Evolutionary conservation across 2,797 vertebrate species (phyloP), one percentile per base, ranked within the genome.

Genomic region (Macroramphosus scolopax): DNA sequence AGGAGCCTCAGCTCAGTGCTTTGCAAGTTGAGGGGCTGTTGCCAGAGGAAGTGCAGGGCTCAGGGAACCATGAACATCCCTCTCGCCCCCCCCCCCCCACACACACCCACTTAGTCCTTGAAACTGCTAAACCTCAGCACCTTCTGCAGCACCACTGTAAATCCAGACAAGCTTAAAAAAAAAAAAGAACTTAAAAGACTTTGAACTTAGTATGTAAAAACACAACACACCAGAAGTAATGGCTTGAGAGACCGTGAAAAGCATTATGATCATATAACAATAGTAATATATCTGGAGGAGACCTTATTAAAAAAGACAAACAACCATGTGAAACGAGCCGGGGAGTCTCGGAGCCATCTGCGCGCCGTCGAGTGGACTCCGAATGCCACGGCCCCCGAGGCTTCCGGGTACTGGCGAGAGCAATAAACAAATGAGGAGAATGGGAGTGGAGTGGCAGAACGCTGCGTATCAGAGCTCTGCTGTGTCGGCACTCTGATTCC

Each of bases 401-500:
- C 74, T 59, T 70, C 68, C 33, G 71, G 63, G 80, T 3, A 79
- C 62, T 51, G 59, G 53, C 48, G 72, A 78, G 68, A 66, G 80
- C 71, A 80, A 81, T 74, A 86, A 86, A 87, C 88, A 85, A 87
- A 88, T 79, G 77, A 87, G 72, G 75, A 63, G 80, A 83, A 81
- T 75, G 78, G 78, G 75, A 72, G 82, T 80, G 81, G 78, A 82
- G 83, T 85, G 61, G 75, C 82, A 83, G 78, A 77, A 77, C 78
- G 84, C 55, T 55, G 78, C 59, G 84, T 84, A 80, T 89, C 81
- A 79, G 81, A 87, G 91, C 87, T 84, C 69, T 92, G 91, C 91
- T 92, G 92, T 88, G 91, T 94, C 91, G 85, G 89, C 91, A 88
- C 78, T 91, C 88, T 92, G 93, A 94, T 94, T 95, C 90, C 87